phyloP scores from a whole-genome alignment of 1,140 invertebrate genomes.

The Caenorhabditis elegans region DNA sequence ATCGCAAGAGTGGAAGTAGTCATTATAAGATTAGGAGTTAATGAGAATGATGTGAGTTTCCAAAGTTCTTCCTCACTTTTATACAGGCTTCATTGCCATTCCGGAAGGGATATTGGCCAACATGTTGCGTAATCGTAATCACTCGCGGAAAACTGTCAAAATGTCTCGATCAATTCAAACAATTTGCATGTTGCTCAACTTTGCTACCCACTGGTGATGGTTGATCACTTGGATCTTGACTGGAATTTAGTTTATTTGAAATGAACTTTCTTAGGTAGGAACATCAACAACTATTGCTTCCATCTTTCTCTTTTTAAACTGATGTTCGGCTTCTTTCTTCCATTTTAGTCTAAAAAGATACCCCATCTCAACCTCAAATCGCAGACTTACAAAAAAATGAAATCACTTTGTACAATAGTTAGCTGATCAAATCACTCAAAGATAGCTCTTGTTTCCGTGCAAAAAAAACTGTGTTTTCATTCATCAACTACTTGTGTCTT shows the following conservation, averaged over 20 bases:
- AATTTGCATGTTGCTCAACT: neutral
- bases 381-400: neutral
- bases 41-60: neutral
- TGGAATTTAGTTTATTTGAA: too few relatives aligned
- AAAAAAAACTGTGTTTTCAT: conserved; percentile 19
- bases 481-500: conserved; percentile 23
- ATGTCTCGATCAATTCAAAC: conserved; percentile 21
- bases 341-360: too few relatives aligned
- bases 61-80: neutral
- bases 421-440: conserved; percentile 15
- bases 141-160: conserved; percentile 21
- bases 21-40: neutral
- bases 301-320: too few relatives aligned
- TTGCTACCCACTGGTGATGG: too few relatives aligned
- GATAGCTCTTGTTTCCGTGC: neutral
- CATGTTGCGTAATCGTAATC: conserved; percentile 28
- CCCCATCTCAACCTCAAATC: too few relatives aligned
- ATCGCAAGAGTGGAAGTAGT: neutral
- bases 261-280: too few relatives aligned
- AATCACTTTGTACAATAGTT: neutral
- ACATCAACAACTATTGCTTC: too few relatives aligned
- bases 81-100: neutral
- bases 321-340: too few relatives aligned
- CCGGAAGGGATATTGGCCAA: neutral
- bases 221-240: too few relatives aligned